phyloP scores from a whole-genome alignment of 1,140 invertebrate species.

The Rhagoletis zephyria region DNA sequence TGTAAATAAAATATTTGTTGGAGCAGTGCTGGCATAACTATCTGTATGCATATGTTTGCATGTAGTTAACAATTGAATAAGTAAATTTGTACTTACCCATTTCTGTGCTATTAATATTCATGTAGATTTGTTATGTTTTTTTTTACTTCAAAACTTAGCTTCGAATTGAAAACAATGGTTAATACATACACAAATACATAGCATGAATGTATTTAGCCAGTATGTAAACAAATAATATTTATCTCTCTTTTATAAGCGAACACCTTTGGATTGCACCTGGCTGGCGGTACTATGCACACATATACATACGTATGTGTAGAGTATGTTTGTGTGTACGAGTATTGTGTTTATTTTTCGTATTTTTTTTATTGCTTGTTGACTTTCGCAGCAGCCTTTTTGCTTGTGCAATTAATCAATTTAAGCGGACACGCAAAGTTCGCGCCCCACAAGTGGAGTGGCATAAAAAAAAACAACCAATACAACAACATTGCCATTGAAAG shows the following conservation, averaged over 20 bases:
- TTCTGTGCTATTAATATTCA: neutral
- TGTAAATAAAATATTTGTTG: too few relatives aligned
- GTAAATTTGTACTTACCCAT: neutral
- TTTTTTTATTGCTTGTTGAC: constrained; percentile 11
- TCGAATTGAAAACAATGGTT: constrained; percentile 22
- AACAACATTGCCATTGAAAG: neutral
- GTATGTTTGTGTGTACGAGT: neutral
- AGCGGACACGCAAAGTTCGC: constrained; percentile 3
- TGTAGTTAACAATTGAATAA: too few relatives aligned
- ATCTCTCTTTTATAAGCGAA: neutral
- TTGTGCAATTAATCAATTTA: constrained; percentile 34
- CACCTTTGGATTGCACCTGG: neutral
- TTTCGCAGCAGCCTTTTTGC: neutral
- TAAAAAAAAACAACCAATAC: neutral
- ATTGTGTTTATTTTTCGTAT: neutral
- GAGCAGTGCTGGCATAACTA: too few relatives aligned
- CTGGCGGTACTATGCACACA: neutral
- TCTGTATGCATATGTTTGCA: too few relatives aligned
- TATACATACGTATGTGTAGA: neutral
- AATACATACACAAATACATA: neutral
- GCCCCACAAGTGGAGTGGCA: constrained; percentile 29
- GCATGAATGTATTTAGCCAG: neutral
- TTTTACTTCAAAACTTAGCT: neutral
- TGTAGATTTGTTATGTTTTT: constrained; percentile 1
- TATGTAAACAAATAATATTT: neutral